Conservation (phyloP, 1,140 invertebrate species). For the Oryctes rhinoceros region DNA sequence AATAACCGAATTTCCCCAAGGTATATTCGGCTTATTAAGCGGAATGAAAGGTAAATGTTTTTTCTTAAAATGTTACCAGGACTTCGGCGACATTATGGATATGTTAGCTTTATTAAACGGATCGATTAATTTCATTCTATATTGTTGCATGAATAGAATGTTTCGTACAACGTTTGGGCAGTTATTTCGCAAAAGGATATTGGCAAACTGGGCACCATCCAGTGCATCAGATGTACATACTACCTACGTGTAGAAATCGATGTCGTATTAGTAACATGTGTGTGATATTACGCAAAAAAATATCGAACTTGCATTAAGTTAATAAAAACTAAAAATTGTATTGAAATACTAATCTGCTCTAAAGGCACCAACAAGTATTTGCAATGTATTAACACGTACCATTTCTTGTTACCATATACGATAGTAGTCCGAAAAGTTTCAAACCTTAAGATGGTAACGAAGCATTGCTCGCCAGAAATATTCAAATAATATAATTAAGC, state of each 20-base stretch:
- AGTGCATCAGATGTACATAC: constrained; percentile 63
- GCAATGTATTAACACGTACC: no score
- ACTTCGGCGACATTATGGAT: constrained; percentile 91
- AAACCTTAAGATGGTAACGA: no score
- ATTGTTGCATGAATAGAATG: constrained; percentile 93
- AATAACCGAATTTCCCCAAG: constrained; percentile 87
- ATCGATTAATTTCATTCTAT: constrained; percentile 92
- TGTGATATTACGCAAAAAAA: no score
- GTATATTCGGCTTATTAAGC: constrained; percentile 77
- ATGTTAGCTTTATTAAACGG: constrained; percentile 90
- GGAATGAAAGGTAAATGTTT: constrained; percentile 77
- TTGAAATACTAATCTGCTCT: no score
- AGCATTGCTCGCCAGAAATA: no score
- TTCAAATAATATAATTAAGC: no score
- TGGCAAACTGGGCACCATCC: constrained; percentile 58
- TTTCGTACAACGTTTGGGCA: constrained; percentile 87
- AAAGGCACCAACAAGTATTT: no score
- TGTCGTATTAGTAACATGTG: no score
- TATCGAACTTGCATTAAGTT: no score
- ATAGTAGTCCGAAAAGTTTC: no score
- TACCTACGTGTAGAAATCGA: constrained; percentile 64
- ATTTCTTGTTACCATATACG: no score
- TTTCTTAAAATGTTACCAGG: constrained; percentile 77
- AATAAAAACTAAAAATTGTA: no score
- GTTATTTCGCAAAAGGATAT: constrained; percentile 67